Conservation (phyloP, 2,888 invertebrate species). For the Macropis europaea region DNA sequence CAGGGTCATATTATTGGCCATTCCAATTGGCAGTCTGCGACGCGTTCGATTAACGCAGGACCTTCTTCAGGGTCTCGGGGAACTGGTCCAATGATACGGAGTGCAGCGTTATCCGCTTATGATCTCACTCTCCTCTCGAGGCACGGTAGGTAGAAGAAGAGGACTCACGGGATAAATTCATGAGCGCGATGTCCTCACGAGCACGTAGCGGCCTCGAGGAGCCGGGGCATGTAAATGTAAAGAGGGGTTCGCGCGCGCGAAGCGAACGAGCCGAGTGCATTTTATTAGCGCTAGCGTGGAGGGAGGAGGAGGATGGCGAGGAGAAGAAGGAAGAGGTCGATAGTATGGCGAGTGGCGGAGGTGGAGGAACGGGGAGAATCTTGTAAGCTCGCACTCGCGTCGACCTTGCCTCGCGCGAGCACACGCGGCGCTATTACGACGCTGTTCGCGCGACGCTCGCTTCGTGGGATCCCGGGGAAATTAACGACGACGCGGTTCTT, state of each 20-base stretch:
- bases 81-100: constrained; percentile 63
- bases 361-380: constrained; percentile 39
- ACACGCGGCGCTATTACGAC: constrained; percentile 61
- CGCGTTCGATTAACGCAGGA: constrained; percentile 6
- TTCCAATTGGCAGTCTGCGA: not conserved
- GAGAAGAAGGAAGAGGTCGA: constrained; percentile 53
- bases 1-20: too few species aligned
- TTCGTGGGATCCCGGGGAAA: constrained; percentile 36
- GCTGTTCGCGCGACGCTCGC: constrained; percentile 53
- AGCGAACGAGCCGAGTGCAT: constrained; percentile 51
- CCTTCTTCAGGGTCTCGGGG: constrained; percentile 27
- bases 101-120: constrained; percentile 50
- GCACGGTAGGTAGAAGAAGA: not conserved
- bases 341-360: constrained; percentile 14
- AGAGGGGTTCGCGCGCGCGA: constrained; percentile 56
- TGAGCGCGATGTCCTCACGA: constrained; percentile 66
- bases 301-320: constrained; percentile 20
- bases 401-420: constrained; percentile 63
- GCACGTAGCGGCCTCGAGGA: constrained; percentile 59
- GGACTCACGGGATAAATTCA: constrained; percentile 61
- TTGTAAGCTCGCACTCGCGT: constrained; percentile 64
- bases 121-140: constrained; percentile 16
- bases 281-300: constrained; percentile 50
- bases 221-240: constrained; percentile 66
- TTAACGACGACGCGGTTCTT: constrained; percentile 39